These are phyloP conservation scores for Chymomyza fuscimana DNA, from an alignment of 2,888 invertebrate species.

Conservation along the genomic window DNA sequence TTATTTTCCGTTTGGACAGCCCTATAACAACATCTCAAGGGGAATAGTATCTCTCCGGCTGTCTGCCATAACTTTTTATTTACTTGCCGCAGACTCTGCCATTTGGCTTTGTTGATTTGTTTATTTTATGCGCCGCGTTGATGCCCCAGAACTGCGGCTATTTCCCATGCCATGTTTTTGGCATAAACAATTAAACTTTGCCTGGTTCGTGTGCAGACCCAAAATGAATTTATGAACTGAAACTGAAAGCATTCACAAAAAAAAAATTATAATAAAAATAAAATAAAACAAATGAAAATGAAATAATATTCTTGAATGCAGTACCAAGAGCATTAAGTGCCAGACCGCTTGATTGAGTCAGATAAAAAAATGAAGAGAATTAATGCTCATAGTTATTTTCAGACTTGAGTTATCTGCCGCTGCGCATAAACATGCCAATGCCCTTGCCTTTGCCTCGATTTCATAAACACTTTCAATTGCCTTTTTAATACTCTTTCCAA, in stretches of 20 bases:
- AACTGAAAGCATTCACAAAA: constrained; percentile 40
- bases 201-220: background rate
- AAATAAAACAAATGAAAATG: background rate
- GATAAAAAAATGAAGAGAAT: background rate
- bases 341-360: background rate
- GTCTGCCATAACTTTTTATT: constrained; percentile 45
- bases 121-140: constrained; percentile 55
- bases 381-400: background rate
- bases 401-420: background rate
- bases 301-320: constrained; percentile 8
- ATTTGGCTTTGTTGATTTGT: constrained; percentile 46
- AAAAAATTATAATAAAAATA: constrained; percentile 23
- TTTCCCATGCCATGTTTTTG: constrained; percentile 44
- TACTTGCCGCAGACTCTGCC: constrained; percentile 47
- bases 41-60: background rate
- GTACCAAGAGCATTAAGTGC: background rate
- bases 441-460: background rate
- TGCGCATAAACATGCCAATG: background rate
- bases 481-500: background rate
- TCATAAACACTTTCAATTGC: background rate
- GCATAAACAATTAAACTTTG: constrained; percentile 53
- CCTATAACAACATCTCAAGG: too few species aligned
- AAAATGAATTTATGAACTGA: constrained; percentile 46
- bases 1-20: too few species aligned
- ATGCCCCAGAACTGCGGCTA: background rate